A percentile compares a stretch with the other conserved stretches of the same genome.
Conservation (phyloP, 2,888 invertebrate species). For the Choristoneura rosaceana region DNA sequence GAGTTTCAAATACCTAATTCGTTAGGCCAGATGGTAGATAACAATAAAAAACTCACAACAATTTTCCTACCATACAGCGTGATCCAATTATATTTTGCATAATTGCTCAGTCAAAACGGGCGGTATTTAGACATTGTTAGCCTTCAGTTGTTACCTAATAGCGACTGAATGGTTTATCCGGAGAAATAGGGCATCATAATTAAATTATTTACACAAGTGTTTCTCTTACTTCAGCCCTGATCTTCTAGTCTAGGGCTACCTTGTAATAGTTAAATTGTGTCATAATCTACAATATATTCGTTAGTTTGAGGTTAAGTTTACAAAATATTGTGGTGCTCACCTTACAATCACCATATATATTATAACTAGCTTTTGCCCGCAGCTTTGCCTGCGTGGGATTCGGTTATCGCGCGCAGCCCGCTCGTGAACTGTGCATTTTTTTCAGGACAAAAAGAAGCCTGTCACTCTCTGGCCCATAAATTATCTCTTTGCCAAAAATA, state of each 20-base stretch:
- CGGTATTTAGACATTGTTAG: not conserved
- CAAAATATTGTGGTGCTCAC: not conserved
- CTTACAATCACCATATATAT: too few species aligned
- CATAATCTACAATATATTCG: not conserved
- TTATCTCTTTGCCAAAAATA: too few species aligned
- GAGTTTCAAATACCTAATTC: not conserved
- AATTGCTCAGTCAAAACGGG: not conserved
- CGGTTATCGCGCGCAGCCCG: too few species aligned
- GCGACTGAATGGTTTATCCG: slow-evolving; percentile 1
- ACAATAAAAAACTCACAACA: not conserved
- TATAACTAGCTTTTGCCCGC: too few species aligned
- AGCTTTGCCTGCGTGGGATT: too few species aligned
- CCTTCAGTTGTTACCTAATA: not conserved
- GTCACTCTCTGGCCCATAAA: too few species aligned
- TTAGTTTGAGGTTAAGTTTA: not conserved
- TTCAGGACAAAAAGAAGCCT: too few species aligned
- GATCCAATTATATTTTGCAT: not conserved
- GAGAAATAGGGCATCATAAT: slow-evolving; percentile 5
- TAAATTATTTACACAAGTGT: slow-evolving; percentile 27
- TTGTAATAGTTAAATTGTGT: slow-evolving; percentile 13
- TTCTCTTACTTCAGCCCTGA: not conserved
- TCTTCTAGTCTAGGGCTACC: not conserved
- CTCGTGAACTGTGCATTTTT: too few species aligned
- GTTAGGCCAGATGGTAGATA: not conserved
- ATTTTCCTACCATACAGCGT: too few species aligned